Base-by-base conservation (phyloP, 2,113 vertebrate genomes). In the Raphicerus campestris region DNA sequence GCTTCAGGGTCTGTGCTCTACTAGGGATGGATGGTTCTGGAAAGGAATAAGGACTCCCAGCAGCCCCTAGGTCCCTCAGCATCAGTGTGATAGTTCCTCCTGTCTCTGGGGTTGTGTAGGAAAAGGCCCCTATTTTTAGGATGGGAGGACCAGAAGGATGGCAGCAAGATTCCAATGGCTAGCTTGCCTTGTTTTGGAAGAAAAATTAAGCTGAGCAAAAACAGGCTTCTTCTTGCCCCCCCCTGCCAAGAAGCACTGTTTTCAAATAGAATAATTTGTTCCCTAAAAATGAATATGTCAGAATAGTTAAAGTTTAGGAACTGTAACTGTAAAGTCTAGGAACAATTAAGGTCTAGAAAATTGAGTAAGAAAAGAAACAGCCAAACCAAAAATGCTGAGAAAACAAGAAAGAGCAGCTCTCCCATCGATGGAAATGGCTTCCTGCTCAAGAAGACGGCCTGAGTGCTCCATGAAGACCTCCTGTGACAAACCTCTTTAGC, bases 211-310 rank as follows among this genome's bases (percentile, higher is more conserved):
- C 60, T 5, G 77, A 85, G 24, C 7, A 24, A 75, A 86, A 89
- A 58, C 2, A 81, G 89, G 60, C 51, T 24, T 7, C 51, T 60
- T 24, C 70, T 26, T 53, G 47, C 82, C 63, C 9, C 0, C 17
- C 6, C 15, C 15, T 1, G 24, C 58, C 19, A 85, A 6, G 77
- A 91, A 63, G 2, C 16, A 56, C 66, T 70, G 13, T 95, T 97
- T 97, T 98, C 97, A 98, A 98, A 98, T 98, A 97, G 98, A 98
- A 98, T 98, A 94, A 97, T 97, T 98, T 98, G 81, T 97, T 97
- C 92, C 96, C 97, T 98, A 98, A 98, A 98, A 97, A 98, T 98
- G 95, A 98, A 97, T 98, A 97, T 96, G 93, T 98, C 94, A 97
- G 82, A 98, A 97, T 91, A 98, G 97, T 98, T 98, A 98, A 98